Evolutionary conservation across 2,113 vertebrate genomes (phyloP).

Genomic region (Ovis aries): ARS-UI_Ramb_v3.0 NC_056071.1:9403501-9404000

Average conservation of each 20-base stretch:
- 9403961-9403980: not conserved
- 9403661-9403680: rapidly evolving
- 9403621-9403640: not conserved
- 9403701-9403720: not conserved
- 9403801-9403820: not conserved
- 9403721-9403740: not conserved
- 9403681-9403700: too few relatives aligned
- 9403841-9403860: not conserved
- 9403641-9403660: not conserved
- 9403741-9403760: not conserved
- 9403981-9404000: not conserved
- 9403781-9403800: not conserved
- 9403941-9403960: not conserved
- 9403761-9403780: not conserved
- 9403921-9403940: not conserved
- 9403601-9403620: not conserved
- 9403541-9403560: not conserved
- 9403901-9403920: not conserved
- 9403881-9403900: not conserved
- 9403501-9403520: not conserved
- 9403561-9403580: not conserved
- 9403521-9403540: not conserved
- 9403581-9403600: not conserved
- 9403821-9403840: not conserved
- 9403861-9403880: not conserved